phyloP scores from a whole-genome alignment of 2,113 vertebrate species.

The Peucedramus taeniatus region DNA sequence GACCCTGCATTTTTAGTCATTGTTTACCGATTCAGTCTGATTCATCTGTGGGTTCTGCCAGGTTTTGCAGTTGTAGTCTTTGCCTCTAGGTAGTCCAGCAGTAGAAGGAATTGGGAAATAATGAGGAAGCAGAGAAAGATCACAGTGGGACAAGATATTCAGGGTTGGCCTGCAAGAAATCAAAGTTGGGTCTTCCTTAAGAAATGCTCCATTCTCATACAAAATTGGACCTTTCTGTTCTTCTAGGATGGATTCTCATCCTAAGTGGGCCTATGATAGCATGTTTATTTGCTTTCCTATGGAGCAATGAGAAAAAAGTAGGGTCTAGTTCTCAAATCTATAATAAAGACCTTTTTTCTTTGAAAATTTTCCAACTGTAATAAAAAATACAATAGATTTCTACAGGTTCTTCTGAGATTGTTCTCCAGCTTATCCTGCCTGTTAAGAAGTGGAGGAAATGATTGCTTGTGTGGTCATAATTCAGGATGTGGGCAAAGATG shows the following conservation, averaged over 20 bases:
- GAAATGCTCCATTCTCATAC: not conserved
- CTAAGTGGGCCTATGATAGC: not conserved
- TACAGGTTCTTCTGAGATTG: not conserved
- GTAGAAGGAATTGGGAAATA: not conserved
- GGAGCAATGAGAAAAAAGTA: not conserved
- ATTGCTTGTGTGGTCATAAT: not conserved
- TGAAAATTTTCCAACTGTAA: not conserved
- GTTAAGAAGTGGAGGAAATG: not conserved
- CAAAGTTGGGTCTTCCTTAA: not conserved
- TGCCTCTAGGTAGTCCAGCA: not conserved
- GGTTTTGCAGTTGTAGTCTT: not conserved
- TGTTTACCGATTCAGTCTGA: conserved; percentile 17
- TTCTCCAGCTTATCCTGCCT: not conserved
- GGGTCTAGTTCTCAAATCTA: not conserved
- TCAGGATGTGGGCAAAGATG: not conserved
- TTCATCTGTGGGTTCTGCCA: conserved; percentile 16
- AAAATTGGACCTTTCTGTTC: not conserved
- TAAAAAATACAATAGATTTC: not conserved
- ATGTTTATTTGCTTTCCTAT: not conserved
- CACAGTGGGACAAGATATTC: not conserved
- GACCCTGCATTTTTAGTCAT: not conserved
- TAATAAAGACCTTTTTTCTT: not conserved
- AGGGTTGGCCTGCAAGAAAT: not conserved
- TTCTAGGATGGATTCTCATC: not conserved
- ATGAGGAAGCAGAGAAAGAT: not conserved